These are phyloP conservation scores for Calyptommatus sinebrachiatus DNA, from an alignment of 2,113 vertebrate species.

Conservation along the genomic window DNA sequence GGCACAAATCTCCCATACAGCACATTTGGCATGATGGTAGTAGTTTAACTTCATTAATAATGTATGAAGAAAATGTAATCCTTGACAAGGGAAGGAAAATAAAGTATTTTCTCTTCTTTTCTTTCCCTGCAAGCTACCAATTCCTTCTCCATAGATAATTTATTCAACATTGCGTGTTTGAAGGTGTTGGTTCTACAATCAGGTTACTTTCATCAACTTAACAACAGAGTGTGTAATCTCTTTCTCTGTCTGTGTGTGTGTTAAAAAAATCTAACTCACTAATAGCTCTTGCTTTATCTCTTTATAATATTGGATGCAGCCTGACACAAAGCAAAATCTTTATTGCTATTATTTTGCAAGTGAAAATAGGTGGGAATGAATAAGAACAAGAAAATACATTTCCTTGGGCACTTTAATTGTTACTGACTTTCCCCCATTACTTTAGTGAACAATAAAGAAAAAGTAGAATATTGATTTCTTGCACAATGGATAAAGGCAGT, in stretches of 20 bases:
- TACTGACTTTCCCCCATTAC: neutral
- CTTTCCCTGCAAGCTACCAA: conserved; percentile 60
- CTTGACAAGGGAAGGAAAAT: conserved; percentile 83
- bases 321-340: neutral
- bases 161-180: conserved; percentile 74
- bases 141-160: conserved; percentile 76
- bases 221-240: neutral
- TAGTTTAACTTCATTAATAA: conserved; percentile 99
- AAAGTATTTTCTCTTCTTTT: conserved; percentile 58
- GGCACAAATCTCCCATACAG: conserved; percentile 97
- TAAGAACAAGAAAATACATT: neutral
- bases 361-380: neutral
- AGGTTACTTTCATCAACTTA: conserved; percentile 14
- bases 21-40: conserved; percentile 99
- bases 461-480: neutral
- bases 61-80: conserved; percentile 99
- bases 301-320: neutral
- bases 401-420: neutral
- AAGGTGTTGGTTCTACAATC: conserved; percentile 66
- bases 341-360: neutral
- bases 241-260: neutral
- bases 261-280: neutral
- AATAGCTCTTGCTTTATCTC: neutral
- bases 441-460: neutral
- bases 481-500: neutral